These are phyloP conservation scores for Synanthedon tipuliformis DNA, from an alignment of 2,888 invertebrate genomes.

Conservation along the genomic window DNA sequence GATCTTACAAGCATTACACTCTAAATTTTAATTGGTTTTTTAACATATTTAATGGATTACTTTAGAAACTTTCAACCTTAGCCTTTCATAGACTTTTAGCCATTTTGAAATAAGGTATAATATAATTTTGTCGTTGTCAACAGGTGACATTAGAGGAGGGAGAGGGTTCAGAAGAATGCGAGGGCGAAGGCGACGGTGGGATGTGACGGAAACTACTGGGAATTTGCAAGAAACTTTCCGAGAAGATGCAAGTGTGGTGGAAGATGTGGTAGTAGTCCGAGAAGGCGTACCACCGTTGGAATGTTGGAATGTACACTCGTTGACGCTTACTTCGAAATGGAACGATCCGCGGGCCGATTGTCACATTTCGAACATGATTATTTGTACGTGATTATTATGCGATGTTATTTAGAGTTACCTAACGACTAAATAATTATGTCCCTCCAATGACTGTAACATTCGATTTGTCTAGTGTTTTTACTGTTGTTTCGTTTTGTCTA, in stretches of 20 bases:
- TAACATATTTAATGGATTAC: too few species aligned
- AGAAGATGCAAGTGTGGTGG: conserved; percentile 91
- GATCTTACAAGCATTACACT: too few species aligned
- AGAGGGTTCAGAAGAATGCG: conserved; percentile 75
- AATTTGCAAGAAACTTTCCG: conserved; percentile 90
- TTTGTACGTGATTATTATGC: conserved; percentile 63
- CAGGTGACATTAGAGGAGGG: conserved; percentile 91
- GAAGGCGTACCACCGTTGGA: conserved; percentile 19
- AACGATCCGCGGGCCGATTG: conserved; percentile 47
- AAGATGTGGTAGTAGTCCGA: conserved; percentile 76
- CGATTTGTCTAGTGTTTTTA: conserved; percentile 60
- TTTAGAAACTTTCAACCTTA: too few species aligned
- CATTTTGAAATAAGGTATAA: background rate
- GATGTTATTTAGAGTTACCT: conserved; percentile 67
- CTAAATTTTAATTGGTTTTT: too few species aligned
- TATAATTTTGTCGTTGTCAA: conserved; percentile 10
- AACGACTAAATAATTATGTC: conserved; percentile 62
- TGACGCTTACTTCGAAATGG: conserved; percentile 66
- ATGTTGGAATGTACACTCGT: conserved; percentile 35
- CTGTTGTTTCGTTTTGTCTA: conserved; percentile 60
- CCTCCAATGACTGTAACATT: conserved; percentile 66
- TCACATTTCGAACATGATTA: conserved; percentile 59
- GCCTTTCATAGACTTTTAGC: too few species aligned
- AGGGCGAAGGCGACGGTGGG: conserved; percentile 72
- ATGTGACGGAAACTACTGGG: conserved; percentile 95